These are phyloP conservation scores for Myripristis murdjan DNA, from an alignment of 2,797 vertebrate species.

Conservation along the genomic window DNA sequence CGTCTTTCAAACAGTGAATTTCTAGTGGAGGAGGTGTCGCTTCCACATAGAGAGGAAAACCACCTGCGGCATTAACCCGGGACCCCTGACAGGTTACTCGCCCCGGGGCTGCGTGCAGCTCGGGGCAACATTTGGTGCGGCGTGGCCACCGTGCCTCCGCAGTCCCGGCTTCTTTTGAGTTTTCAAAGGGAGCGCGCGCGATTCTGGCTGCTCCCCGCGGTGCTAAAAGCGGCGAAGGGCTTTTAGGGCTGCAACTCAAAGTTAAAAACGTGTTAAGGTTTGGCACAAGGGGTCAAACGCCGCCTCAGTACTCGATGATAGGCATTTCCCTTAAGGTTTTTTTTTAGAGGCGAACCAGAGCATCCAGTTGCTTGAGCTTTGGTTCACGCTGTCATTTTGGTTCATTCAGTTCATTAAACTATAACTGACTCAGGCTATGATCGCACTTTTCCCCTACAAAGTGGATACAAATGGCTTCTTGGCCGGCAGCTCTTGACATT, in stretches of 20 bases:
- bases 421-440: slow-evolving; percentile 30
- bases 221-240: slow-evolving; percentile 21
- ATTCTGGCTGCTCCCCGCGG: slow-evolving; percentile 26
- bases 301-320: slow-evolving; percentile 36
- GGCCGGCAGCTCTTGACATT: slow-evolving; percentile 73
- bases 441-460: slow-evolving; percentile 24
- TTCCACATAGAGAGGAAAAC: slow-evolving; percentile 25
- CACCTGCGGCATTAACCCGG: slow-evolving; percentile 11
- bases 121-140: slow-evolving; percentile 22
- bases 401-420: slow-evolving; percentile 19
- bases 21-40: slow-evolving; percentile 43
- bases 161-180: slow-evolving; percentile 36
- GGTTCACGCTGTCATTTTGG: slow-evolving; percentile 17
- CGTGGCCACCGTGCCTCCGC: slow-evolving; percentile 38
- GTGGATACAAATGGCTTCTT: slow-evolving; percentile 29
- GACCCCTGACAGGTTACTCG: slow-evolving; percentile 20
- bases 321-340: slow-evolving; percentile 27
- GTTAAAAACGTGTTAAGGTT: slow-evolving; percentile 19
- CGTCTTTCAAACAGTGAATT: slow-evolving; percentile 36
- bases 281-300: too few relatives aligned
- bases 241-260: slow-evolving; percentile 1
- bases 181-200: slow-evolving; percentile 40
- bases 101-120: slow-evolving; percentile 31
- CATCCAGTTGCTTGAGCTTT: neutral
- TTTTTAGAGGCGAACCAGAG: slow-evolving; percentile 40